Percentiles rank a stretch among this genome's conserved stretches.
Conservation (phyloP, 1,140 invertebrate genomes). For the Drusus annulatus region DNA sequence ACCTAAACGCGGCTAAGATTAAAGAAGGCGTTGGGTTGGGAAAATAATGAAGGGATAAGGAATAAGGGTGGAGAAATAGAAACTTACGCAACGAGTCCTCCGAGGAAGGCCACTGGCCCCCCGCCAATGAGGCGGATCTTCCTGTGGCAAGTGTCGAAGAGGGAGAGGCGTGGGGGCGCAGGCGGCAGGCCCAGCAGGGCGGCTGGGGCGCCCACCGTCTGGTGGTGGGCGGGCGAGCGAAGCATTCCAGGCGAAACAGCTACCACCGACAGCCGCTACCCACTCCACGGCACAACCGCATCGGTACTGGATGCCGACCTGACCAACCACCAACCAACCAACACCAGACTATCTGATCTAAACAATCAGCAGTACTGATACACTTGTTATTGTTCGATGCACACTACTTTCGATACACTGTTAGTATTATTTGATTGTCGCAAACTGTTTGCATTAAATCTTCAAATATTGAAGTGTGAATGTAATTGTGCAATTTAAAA, state of each 20-base stretch:
- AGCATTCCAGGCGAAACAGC: conserved; percentile 64
- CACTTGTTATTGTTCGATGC: too few species aligned
- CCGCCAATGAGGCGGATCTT: conserved; percentile 79
- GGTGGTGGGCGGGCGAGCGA: conserved; percentile 64
- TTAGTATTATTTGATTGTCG: too few species aligned
- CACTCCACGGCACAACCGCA: conserved; percentile 60
- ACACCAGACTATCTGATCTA: too few species aligned
- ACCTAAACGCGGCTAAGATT: too few species aligned
- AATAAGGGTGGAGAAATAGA: background rate
- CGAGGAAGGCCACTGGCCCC: conserved; percentile 76
- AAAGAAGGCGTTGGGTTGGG: too few species aligned
- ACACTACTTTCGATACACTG: too few species aligned
- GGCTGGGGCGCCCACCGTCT: conserved; percentile 62
- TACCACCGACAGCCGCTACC: conserved; percentile 45
- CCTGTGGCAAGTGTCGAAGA: conserved; percentile 80
- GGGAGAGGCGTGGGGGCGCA: conserved; percentile 73
- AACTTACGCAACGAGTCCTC: conserved; percentile 81
- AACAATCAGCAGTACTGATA: too few species aligned
- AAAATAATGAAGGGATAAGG: too few species aligned
- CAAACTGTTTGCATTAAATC: too few species aligned
- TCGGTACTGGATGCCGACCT: conserved; percentile 58
- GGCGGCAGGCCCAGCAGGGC: conserved; percentile 65
- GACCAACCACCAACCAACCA: conserved; percentile 49
- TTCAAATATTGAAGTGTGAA: too few species aligned
- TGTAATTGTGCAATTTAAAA: too few species aligned